These are phyloP conservation scores for Drosophila nasuta DNA, from an alignment of 1,140 invertebrate genomes.

Conservation along the genomic window DNA sequence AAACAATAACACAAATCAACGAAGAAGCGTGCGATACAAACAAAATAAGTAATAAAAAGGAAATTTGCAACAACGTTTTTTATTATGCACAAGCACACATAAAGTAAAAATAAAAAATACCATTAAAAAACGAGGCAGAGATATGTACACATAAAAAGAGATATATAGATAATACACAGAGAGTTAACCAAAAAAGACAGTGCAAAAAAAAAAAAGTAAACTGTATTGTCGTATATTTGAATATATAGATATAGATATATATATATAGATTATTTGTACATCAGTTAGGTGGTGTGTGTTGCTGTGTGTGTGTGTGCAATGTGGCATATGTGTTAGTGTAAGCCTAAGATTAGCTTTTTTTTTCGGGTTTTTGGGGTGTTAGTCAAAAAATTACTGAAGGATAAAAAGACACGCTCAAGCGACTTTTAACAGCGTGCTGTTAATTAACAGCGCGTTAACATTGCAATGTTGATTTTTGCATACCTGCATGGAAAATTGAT, in stretches of 20 bases:
- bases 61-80: conserved; percentile 47
- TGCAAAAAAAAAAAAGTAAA: neutral
- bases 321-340: conserved; percentile 53
- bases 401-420: conserved; percentile 34
- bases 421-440: conserved; percentile 36
- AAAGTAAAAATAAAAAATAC: conserved; percentile 32
- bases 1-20: conserved; percentile 52
- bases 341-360: conserved; percentile 57
- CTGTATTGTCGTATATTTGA: conserved; percentile 22
- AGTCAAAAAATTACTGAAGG: conserved; percentile 15
- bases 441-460: conserved; percentile 64
- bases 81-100: conserved; percentile 49
- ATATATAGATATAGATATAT: conserved; percentile 13
- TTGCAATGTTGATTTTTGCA: conserved; percentile 57
- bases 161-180: conserved; percentile 42
- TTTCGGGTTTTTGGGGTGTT: neutral
- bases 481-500: conserved; percentile 85
- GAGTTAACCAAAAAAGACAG: conserved; percentile 30
- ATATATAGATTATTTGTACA: conserved; percentile 44
- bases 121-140: conserved; percentile 27
- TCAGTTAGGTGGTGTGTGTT: conserved; percentile 19
- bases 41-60: conserved; percentile 21
- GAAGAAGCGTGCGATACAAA: conserved; percentile 63
- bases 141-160: conserved; percentile 40
- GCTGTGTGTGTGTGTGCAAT: conserved; percentile 35